Base-by-base conservation (phyloP, 1,140 invertebrate species). In the Plectrocnemia conspersa region DNA sequence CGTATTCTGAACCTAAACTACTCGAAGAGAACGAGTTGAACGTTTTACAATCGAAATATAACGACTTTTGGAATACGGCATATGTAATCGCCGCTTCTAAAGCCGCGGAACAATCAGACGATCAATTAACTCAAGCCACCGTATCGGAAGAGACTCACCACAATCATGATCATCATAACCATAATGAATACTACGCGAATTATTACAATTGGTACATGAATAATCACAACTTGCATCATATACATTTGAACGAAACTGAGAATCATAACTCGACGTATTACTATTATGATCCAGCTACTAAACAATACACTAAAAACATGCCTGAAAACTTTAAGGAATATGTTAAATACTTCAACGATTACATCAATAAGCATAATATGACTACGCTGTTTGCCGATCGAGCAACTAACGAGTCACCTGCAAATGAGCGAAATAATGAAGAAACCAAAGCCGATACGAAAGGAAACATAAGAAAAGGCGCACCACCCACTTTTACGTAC, bases 261-360 rank as follows among this genome's bases (percentile, higher is more conserved):
- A 10, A 29, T 2, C 27, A 55, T 40, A 25, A n/a, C 4, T 38
- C 18, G 25, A 27, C 55, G 11, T 58, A 52, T 46, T 58, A 46
- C 4, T 52, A 52, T 21, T 58, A 52, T 15, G 55, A 58, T 52
- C 42, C 41, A 24, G n/a, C 2, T n/a, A 23, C 21, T 13, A 21
- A 29, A 25, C 33, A 58, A 40, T 58, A 58, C 22, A 44, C 42
- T 15, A 1, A 41, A 11, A 25, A 46, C 10, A 35, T 35, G 4
- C 48, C 48, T 19, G 24, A 36, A 19, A 40, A 58, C 18, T 27
- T 24, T 15, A 22, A 29, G 33, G 22, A 45, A 13, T 58, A 58
- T 13, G 41, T 49, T 36, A 40, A 38, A 21, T 58, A 27, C 15
- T 45, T 32, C 13, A 44, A 52, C 21, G 55, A 58, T 22, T 58